phyloP scores from a whole-genome alignment of 2,797 vertebrate species.

The Chloroceryle amazona region DNA sequence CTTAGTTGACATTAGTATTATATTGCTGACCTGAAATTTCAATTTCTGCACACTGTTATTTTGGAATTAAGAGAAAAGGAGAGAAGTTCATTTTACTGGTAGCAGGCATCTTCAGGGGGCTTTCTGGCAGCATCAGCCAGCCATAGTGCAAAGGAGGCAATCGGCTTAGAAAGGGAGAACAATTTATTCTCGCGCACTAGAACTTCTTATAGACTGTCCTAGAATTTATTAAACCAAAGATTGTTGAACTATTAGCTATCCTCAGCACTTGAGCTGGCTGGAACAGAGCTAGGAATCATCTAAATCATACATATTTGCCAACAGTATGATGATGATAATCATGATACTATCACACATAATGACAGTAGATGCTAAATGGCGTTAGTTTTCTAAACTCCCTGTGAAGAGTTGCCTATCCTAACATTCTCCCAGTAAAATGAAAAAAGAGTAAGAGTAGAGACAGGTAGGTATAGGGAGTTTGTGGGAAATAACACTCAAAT shows the following conservation, averaged over 20 bases:
- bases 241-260: neutral
- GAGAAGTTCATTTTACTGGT: neutral
- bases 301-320: no score
- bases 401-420: neutral
- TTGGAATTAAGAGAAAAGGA: neutral
- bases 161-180: neutral
- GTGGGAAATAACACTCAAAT: neutral
- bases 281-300: neutral
- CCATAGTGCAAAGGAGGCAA: neutral
- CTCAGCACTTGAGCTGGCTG: neutral
- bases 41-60: neutral
- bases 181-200: neutral
- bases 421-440: neutral
- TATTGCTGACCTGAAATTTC: neutral
- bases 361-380: neutral
- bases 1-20: rapidly evolving
- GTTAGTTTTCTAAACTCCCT: neutral
- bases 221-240: neutral
- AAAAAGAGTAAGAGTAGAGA: neutral
- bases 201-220: neutral
- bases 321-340: no score
- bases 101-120: neutral
- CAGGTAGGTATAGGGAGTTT: no score
- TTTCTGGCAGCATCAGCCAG: neutral
- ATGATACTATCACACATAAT: rapidly evolving